Base-by-base conservation (phyloP, 1,140 invertebrate species). In the Rhizoglyphus robini region DNA sequence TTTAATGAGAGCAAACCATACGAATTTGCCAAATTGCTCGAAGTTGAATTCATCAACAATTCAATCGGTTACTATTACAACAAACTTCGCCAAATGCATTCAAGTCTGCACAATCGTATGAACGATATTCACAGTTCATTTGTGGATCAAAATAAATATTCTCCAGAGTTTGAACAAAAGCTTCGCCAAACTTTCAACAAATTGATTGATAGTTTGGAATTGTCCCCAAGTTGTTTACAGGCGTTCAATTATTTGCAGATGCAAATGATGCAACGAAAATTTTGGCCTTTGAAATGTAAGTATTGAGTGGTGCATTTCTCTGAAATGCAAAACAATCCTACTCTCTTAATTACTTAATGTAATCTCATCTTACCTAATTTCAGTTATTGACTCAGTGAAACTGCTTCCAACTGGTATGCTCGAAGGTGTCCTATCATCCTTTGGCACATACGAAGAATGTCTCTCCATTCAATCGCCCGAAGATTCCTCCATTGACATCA, bases 361-460 rank as follows among this genome's bases (percentile, higher is more conserved):
- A n/a, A n/a, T n/a, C n/a, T n/a, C n/a, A n/a, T n/a, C n/a, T n/a
- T n/a, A n/a, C 36, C 36, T 4, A 15, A 20, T 2, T 47, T 34
- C 32, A 65, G 64, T 65, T 47, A 34, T 65, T 11, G 64, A 65
- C 27, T 3, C 64, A 3, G 34, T 65, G 48, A 34, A 41, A 20
- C 25, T 58, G 13, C 8, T 59, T 30, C 48, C 64, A 23, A 27
- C 51, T 31, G 64, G 64, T 46, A 1, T 47, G 27, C 2, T 65
- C 15, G 64, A 65, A 38, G 64, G 64, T 15, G 36, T 41, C 1
- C n/a, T 65, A 11, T 65, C 64, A 31, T 23, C 15, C 15, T 62
- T 65, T 32, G 64, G 64, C 34, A 5, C 23, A 11, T 65, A 27
- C 48, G 64, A 65, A 25, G 49, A 65, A 60, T 65, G 64, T 30